Conservation (phyloP, 2,113 vertebrate genomes). For the Thalassoma bifasciatum region DNA sequence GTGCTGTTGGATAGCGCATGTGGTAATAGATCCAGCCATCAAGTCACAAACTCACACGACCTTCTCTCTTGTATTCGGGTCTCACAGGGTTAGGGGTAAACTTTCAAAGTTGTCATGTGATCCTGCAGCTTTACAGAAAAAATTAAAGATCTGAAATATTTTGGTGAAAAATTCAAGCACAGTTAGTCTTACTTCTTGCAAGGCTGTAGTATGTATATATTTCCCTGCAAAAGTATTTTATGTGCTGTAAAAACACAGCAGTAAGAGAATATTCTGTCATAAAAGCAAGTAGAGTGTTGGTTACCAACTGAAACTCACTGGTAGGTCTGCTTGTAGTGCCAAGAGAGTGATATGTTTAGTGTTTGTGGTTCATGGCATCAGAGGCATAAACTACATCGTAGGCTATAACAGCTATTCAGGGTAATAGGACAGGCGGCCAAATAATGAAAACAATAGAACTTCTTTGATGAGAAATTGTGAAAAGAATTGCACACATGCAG, state of each 20-base stretch:
- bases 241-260: background rate
- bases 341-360: constrained; percentile 13
- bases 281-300: background rate
- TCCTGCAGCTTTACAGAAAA: background rate
- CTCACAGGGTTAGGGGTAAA: background rate
- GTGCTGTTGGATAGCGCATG: too few species aligned
- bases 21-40: too few species aligned
- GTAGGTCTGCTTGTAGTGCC: background rate
- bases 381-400: constrained; percentile 11
- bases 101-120: constrained; percentile 10
- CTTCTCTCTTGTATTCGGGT: too few species aligned
- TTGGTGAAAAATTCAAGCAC: background rate
- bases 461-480: background rate
- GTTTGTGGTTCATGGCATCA: constrained; percentile 22
- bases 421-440: background rate
- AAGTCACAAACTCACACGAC: too few species aligned
- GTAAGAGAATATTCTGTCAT: constrained; percentile 1
- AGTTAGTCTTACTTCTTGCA: too few species aligned
- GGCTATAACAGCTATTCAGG: background rate
- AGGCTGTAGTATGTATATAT: background rate
- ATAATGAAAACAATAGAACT: background rate
- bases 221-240: background rate
- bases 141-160: background rate
- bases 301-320: constrained; percentile 1
- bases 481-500: background rate